Conservation (phyloP, 2,797 vertebrate species). For the Sciurus carolinensis region DNA sequence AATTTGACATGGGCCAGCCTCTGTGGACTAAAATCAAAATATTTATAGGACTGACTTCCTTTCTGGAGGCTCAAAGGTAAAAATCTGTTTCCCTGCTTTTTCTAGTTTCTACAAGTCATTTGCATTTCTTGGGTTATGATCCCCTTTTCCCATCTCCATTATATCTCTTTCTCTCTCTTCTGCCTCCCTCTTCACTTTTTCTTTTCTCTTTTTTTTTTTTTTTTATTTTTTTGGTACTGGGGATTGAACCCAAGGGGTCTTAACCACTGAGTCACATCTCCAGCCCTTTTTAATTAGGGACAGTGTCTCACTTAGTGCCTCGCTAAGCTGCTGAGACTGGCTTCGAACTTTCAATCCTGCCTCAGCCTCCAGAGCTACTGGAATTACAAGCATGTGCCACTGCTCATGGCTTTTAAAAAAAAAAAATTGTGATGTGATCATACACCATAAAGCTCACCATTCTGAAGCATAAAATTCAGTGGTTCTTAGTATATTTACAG, state of each 20-base stretch:
- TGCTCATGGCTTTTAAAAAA: neutral
- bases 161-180: neutral
- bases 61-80: neutral
- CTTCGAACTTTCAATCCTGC: too few species aligned
- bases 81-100: neutral
- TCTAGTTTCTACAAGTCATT: neutral
- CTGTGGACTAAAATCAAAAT: constrained; percentile 2
- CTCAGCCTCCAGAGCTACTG: too few species aligned
- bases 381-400: too few species aligned
- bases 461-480: constrained; percentile 2
- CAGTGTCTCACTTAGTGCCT: too few species aligned
- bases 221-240: too few species aligned
- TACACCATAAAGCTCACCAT: neutral
- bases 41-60: neutral
- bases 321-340: too few species aligned
- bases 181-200: neutral
- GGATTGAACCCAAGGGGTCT: too few species aligned
- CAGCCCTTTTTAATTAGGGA: too few species aligned
- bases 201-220: too few species aligned
- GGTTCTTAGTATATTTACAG: neutral
- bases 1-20: neutral
- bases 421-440: neutral
- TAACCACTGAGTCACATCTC: too few species aligned
- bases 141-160: neutral
- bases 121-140: neutral